Base-by-base conservation (phyloP, 1,140 invertebrate genomes). In the Platorchestia sp. region DNA sequence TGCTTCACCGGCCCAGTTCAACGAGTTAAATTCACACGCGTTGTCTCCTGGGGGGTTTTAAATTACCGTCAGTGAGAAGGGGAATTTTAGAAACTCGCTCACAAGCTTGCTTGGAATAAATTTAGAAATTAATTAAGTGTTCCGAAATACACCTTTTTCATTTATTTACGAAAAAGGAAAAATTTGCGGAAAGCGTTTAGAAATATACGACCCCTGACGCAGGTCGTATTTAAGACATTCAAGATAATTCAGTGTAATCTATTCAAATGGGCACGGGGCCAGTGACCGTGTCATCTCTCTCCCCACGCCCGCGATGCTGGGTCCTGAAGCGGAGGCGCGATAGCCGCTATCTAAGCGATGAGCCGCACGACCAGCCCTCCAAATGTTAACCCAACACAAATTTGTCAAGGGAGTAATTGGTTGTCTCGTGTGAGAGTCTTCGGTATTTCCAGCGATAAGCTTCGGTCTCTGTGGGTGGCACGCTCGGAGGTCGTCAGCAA, bases 361-460 rank as follows among this genome's bases (percentile, higher is more conserved):
- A 36, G 91, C 45, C 91, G 43, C 45, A 45, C 91, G 43, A 45
- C 91, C 91, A 45, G 45, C 91, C 91, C 91, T 93, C 91, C 91
- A 93, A 93, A 93, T 93, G 91, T 93, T 93, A 93, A 93, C 91
- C 91, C 91, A 45, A 93, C 43, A 93, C 91, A 93, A 93, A 93
- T 93, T 93, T 93, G 91, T 93, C 91, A 93, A 47, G 45, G 91
- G 91, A 93, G 91, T 93, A 93, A 93, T 93, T 93, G 91, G 43
- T 93, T 93, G 91, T 93, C 91, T 93, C 43, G 43, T 93, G 91
- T 47, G 91, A 93, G 91, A 45, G 91, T 93, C 91, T 93, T 44
- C 43, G 91, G 91, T 45, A 93, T 93, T 93, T 93, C 91, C 91
- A 93, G 91, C 44, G 91, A 93, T 93, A 93, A 93, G 43, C 43